These are phyloP conservation scores for Tyto alba DNA, from an alignment of 2,113 vertebrate species.

Conservation along the genomic window DNA sequence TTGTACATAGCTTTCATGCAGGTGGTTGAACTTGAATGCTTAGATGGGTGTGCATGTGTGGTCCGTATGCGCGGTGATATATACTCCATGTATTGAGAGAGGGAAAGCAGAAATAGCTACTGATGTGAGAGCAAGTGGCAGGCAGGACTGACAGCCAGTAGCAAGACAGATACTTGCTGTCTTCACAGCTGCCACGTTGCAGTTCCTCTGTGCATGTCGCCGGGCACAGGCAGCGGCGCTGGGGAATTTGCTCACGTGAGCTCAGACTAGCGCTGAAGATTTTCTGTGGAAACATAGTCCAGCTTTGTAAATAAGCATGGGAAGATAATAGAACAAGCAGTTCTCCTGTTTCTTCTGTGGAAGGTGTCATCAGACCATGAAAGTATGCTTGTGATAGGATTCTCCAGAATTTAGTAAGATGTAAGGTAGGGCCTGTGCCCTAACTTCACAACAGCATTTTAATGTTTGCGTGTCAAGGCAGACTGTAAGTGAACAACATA, in stretches of 20 bases:
- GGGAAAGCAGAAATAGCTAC: neutral
- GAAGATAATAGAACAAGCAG: neutral
- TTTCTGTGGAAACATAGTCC: neutral
- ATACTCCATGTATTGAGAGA: neutral
- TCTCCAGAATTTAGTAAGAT: neutral
- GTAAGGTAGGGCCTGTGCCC: neutral
- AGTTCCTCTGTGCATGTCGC: neutral
- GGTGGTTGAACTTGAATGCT: neutral
- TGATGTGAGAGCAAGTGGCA: neutral
- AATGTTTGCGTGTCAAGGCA: neutral
- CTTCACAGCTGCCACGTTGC: neutral
- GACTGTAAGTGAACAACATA: neutral
- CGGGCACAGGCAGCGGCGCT: neutral
- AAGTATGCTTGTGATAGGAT: neutral
- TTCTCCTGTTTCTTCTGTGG: neutral
- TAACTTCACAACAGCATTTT: neutral
- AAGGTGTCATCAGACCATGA: neutral
- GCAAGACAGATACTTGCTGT: neutral
- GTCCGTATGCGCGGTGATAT: neutral
- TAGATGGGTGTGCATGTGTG: too few relatives aligned
- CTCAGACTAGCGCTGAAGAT: neutral
- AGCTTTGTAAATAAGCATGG: neutral
- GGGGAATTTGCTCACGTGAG: accelerated
- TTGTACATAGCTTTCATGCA: neutral
- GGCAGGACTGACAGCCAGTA: neutral